phyloP scores from a whole-genome alignment of 2,797 vertebrate species.

The Schizopygopsis pylzovi region DNA sequence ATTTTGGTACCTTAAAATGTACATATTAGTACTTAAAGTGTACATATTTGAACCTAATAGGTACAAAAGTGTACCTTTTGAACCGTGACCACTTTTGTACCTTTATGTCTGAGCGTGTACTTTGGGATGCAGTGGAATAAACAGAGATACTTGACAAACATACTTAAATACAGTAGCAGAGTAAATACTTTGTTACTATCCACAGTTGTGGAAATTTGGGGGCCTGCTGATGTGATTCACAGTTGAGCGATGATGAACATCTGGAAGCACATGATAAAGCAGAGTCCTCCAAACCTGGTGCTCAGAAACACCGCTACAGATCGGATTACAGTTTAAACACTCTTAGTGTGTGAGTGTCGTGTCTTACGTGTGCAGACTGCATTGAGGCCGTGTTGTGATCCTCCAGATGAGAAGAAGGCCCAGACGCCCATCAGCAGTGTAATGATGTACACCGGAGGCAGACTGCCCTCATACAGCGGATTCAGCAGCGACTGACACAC shows the following conservation, averaged over 20 bases:
- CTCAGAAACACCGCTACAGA: neutral
- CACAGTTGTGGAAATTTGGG: neutral
- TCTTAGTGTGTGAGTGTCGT: neutral
- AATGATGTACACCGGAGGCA: conserved; percentile 76
- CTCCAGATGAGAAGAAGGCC: conserved; percentile 73
- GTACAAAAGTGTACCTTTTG: too few species aligned
- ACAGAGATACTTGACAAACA: neutral
- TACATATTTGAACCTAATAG: too few species aligned
- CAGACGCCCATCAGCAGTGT: conserved; percentile 71
- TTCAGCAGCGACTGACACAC: conserved; percentile 74
- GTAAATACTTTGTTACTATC: neutral
- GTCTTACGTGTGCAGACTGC: conserved; percentile 59
- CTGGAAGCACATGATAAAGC: neutral
- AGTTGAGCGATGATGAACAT: neutral
- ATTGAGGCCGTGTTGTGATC: conserved; percentile 54
- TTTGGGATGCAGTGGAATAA: neutral
- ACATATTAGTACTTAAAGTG: too few species aligned
- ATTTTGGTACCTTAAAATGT: too few species aligned
- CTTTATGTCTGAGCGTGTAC: neutral
- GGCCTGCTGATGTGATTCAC: neutral
- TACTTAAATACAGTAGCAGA: neutral
- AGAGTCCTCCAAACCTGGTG: neutral
- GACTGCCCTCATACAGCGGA: conserved; percentile 76
- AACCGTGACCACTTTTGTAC: too few species aligned
- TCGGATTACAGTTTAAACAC: neutral